phyloP scores from a whole-genome alignment of 2,888 invertebrate genomes.

The Aethes cnicana region DNA sequence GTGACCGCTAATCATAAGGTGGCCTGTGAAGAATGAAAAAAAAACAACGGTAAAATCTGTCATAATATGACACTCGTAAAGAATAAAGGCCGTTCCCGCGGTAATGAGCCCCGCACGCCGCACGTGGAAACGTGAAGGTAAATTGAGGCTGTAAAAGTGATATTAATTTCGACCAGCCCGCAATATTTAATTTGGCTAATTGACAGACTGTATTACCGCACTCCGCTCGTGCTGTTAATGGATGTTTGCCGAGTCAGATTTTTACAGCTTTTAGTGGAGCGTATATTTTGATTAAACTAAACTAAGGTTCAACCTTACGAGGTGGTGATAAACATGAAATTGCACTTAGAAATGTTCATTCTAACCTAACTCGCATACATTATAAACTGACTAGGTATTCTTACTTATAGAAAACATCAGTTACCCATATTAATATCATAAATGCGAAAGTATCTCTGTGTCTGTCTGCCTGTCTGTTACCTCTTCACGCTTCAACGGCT shows the following conservation, averaged over 20 bases:
- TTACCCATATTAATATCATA: no score
- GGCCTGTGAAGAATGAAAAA: not conserved
- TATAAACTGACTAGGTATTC: no score
- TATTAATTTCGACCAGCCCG: constrained; percentile 67
- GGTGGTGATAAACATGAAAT: no score
- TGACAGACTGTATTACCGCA: constrained; percentile 59
- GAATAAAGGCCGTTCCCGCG: constrained; percentile 9
- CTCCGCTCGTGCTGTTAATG: constrained; percentile 53
- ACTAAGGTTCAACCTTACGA: no score
- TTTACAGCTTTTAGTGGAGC: constrained; percentile 25
- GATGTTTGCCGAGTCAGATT: constrained; percentile 42
- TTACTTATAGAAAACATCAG: no score
- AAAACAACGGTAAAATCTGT: not conserved
- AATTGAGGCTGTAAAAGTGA: constrained; percentile 59
- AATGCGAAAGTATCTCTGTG: no score
- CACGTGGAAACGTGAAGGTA: constrained; percentile 37
- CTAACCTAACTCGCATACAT: no score
- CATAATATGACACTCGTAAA: constrained; percentile 13
- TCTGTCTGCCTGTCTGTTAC: no score
- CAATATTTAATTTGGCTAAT: constrained; percentile 74
- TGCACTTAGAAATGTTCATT: no score
- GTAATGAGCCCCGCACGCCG: constrained; percentile 12
- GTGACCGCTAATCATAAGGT: no score
- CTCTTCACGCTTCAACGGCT: no score
- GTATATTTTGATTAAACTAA: no score